Evolutionary conservation across 2,113 vertebrate genomes (phyloP).

Genomic region (Callopanchax toddi): DNA sequence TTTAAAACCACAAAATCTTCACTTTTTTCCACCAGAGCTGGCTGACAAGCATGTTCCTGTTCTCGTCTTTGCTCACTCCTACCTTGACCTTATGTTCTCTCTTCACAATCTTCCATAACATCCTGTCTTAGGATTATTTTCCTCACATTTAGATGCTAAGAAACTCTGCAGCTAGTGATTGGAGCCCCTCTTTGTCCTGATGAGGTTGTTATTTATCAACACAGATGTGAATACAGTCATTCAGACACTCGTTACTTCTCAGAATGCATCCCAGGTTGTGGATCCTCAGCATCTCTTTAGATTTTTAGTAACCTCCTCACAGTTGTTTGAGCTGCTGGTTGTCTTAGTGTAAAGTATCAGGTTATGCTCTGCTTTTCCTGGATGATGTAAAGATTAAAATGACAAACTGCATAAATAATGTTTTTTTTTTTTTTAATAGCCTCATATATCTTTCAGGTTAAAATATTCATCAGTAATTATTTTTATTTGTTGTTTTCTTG

Average conservation of each 20-base stretch:
- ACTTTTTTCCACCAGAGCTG: not conserved
- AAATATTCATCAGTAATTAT: no score
- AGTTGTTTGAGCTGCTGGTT: no score
- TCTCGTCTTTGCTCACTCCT: not conserved
- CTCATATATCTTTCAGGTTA: no score
- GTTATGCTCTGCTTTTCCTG: not conserved
- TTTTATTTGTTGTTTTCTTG: no score
- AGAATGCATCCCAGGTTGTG: no score
- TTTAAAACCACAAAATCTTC: not conserved
- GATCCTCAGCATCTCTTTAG: no score
- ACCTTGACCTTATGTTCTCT: not conserved
- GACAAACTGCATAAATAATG: no score
- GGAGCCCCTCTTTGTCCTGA: not conserved
- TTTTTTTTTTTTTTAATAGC: no score
- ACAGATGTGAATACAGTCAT: not conserved
- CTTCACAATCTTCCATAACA: not conserved
- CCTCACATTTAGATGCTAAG: not conserved
- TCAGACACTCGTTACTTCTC: not conserved
- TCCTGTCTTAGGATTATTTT: not conserved
- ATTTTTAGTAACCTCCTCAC: no score
- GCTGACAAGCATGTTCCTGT: not conserved
- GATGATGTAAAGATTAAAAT: not conserved
- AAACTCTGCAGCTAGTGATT: not conserved
- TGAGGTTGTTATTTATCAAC: not conserved
- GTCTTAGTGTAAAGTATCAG: not conserved